Percentiles rank a stretch among this genome's conserved stretches.
Conservation (phyloP, 2,888 invertebrate genomes). For the Octonoba sinensis region DNA sequence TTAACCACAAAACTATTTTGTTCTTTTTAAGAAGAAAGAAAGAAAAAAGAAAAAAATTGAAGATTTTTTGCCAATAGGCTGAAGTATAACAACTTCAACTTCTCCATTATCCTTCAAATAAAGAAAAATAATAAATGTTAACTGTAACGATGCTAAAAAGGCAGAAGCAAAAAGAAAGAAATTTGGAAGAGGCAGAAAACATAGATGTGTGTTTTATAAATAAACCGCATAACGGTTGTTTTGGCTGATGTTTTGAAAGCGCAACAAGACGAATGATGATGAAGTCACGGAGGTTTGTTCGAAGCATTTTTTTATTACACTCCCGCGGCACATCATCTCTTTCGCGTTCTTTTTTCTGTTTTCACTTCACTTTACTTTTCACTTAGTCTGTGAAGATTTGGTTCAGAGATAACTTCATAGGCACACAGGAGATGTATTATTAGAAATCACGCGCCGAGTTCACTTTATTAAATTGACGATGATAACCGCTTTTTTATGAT, state of each 20-base stretch:
- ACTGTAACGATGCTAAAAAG: neutral
- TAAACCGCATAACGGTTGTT: slow-evolving; percentile 49
- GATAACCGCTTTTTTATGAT: slow-evolving; percentile 20
- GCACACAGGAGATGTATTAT: slow-evolving; percentile 26
- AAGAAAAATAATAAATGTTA: too few relatives aligned
- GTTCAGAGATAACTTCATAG: slow-evolving; percentile 30
- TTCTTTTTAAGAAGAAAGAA: too few relatives aligned
- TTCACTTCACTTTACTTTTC: slow-evolving; percentile 18
- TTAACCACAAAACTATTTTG: too few relatives aligned
- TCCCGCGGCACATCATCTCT: neutral
- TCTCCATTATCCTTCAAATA: too few relatives aligned
- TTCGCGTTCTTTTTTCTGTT: neutral
- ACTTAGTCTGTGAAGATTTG: slow-evolving; percentile 43
- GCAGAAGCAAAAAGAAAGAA: slow-evolving; percentile 1
- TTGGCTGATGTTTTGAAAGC: slow-evolving; percentile 63
- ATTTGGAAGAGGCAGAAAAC: slow-evolving; percentile 30
- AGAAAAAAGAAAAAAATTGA: too few relatives aligned
- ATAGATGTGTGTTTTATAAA: slow-evolving; percentile 62
- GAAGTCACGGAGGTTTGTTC: slow-evolving; percentile 48
- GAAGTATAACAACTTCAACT: too few relatives aligned
- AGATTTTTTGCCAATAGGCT: too few relatives aligned
- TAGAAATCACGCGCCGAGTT: slow-evolving; percentile 29
- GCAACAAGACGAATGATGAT: slow-evolving; percentile 60
- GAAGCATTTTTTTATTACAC: slow-evolving; percentile 3
- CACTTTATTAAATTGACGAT: slow-evolving; percentile 45